Evolutionary conservation across 1,140 invertebrate genomes (phyloP), one percentile per base, ranked within the genome.

Genomic region (Apolygus lucorum): DNA sequence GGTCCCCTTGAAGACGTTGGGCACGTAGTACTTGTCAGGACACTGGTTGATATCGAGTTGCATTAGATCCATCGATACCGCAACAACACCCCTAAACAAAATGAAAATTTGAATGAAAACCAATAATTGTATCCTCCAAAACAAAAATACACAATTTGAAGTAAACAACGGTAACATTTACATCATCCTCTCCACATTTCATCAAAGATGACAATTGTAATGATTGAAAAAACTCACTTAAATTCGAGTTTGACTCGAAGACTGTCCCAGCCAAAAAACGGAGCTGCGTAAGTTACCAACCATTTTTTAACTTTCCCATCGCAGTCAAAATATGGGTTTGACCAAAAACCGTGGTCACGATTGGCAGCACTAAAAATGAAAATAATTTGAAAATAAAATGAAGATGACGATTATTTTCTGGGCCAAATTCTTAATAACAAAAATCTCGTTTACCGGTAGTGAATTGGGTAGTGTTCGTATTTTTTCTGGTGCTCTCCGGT

Each of bases 211-310:
- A n/a, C n/a, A n/a, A n/a, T n/a, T n/a, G n/a, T n/a, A n/a, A n/a
- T 69, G 52, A 34, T 64, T 14, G 17, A 63, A 68, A 22, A 72
- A 34, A 28, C 52, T 1, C 81, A 95, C 92, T 96, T 95, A 81
- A 96, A 96, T 84, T 96, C 92, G 72, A 96, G 81, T 80, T 90
- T 91, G 26, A 86, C 87, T 84, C 91, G 92, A 63, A 98, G 84
- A 78, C 88, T 91, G 78, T 98, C 95, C 88, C 90, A 94, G 67
- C 96, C 96, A 80, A 99, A 99, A 85, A 99, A 98, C 67, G 96
- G 96, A 67, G 88, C 88, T 65, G 92, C 89, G 83, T 98, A 99
- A 49, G 92, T 95, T 72, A 98, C 86, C 72, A 97, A 85, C 96
- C 96, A 99, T 81, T 93, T 93, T 75, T 93, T 90, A 59, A 92